Evolutionary conservation across 2,797 vertebrate genomes (phyloP), one percentile per base, ranked within the genome.

Genomic region (Anas georgica): DNA sequence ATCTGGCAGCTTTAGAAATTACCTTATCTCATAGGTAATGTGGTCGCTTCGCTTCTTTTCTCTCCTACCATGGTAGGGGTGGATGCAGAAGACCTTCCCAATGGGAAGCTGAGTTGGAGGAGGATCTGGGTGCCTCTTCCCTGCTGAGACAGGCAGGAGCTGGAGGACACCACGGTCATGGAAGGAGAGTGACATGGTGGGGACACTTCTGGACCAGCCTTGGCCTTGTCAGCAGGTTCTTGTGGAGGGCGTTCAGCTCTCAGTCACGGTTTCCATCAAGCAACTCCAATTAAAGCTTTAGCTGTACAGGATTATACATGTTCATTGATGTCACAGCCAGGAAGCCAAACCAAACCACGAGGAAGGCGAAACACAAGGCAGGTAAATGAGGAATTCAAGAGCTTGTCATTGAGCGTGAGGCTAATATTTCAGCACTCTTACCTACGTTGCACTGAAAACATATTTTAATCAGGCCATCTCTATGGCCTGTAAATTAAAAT

Each of bases 1-100:
- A 70, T 25, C 28, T 33, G 35, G n/a, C 21, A 43, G 25, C 37
- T 68, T 76, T 66, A 28, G 63, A 31, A 89, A 83, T 6, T 12
- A 17, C 54, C 23, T 91, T 20, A 21, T 88, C 12, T 62, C 26
- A 12, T 1, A 16, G 10, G 17, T 10, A 46, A 4, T 31, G 33
- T 25, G 39, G 43, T 72, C 50, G 15, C 31, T 78, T 75, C 29
- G 28, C 31, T 78, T 66, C 62, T 74, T 45, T 50, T 59, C 48
- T 41, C n/a, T 69, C 67, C 23, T 62, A 12, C 23, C 33, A 1
- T 0, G 7, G 9, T 2, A 58, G 33, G 4, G 43, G 20, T 9
- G 46, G 46, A 69, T 21, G 20, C 7, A 5, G 43, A 66, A 46
- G 73, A 69, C 9, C 17, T 73, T 54, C 37, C 77, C 79, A 91